Evolutionary conservation across 1,140 invertebrate genomes (phyloP).

Genomic region (Aphaenogaster ashmeadi): DNA sequence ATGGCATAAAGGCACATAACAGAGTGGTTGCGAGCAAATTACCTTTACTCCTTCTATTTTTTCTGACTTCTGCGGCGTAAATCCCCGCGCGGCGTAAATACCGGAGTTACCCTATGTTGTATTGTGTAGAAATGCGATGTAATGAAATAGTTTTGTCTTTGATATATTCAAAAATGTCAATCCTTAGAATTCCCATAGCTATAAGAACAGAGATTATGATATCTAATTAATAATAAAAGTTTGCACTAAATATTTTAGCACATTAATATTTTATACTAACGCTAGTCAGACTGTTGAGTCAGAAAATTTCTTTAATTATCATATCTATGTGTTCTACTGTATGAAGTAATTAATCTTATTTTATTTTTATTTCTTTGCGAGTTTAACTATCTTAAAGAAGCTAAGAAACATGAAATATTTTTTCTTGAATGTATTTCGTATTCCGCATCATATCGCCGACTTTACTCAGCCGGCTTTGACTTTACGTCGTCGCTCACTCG

Average conservation of each 20-base stretch:
- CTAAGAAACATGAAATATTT: neutral
- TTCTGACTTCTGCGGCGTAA: too few relatives aligned
- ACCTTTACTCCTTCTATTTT: too few relatives aligned
- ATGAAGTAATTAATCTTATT: neutral
- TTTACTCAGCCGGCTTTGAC: neutral
- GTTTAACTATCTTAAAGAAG: neutral
- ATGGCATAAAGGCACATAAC: too few relatives aligned
- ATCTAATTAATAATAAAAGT: conserved; percentile 6
- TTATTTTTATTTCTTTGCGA: neutral
- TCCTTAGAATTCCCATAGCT: neutral
- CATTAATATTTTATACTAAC: neutral
- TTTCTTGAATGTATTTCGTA: neutral
- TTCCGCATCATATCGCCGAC: neutral
- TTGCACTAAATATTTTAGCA: neutral
- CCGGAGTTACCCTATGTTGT: too few relatives aligned
- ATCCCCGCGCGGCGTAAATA: too few relatives aligned
- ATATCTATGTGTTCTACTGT: neutral
- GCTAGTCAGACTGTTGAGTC: neutral
- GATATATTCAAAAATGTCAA: neutral
- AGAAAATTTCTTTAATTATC: neutral
- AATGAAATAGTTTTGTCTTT: conserved; percentile 14
- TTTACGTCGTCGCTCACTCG: conserved; percentile 10
- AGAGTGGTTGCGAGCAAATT: too few relatives aligned
- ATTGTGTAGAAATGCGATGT: neutral
- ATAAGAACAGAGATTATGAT: conserved; percentile 10